Evolutionary conservation across 2,113 vertebrate species (phyloP).

Genomic region (Proterorhinus semilunaris): DNA sequence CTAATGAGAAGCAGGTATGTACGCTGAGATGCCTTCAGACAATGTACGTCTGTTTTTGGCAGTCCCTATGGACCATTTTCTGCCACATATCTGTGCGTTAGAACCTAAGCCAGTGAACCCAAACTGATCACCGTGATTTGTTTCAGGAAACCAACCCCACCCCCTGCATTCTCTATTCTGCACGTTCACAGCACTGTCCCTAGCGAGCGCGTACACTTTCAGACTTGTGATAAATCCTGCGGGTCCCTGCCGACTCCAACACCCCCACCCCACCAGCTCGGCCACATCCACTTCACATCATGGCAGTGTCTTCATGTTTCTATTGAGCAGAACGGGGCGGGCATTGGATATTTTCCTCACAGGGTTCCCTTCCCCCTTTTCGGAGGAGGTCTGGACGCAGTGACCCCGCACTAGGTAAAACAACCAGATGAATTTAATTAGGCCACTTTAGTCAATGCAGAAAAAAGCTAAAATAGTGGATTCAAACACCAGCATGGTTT

Average conservation of each 20-base stretch:
- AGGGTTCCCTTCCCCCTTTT: slow-evolving; percentile 17
- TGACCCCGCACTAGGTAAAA: slow-evolving; percentile 55
- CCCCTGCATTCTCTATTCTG: neutral
- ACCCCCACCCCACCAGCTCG: slow-evolving; percentile 13
- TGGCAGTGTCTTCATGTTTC: slow-evolving; percentile 45
- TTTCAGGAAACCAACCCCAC: slow-evolving; percentile 61
- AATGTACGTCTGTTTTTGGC: slow-evolving; percentile 45
- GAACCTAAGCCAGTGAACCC: slow-evolving; percentile 46
- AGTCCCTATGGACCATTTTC: slow-evolving; percentile 41
- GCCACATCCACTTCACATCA: neutral
- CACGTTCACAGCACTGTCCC: slow-evolving; percentile 33
- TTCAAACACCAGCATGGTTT: slow-evolving; percentile 13
- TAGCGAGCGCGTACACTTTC: slow-evolving; percentile 39
- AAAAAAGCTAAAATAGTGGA: slow-evolving; percentile 33
- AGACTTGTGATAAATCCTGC: slow-evolving; percentile 55
- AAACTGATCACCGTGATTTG: slow-evolving; percentile 61
- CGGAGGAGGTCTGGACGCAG: slow-evolving; percentile 30
- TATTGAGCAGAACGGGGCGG: slow-evolving; percentile 36
- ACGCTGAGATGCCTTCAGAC: slow-evolving; percentile 21
- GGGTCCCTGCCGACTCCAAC: slow-evolving; percentile 20
- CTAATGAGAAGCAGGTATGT: slow-evolving; percentile 45
- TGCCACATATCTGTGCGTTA: slow-evolving; percentile 28
- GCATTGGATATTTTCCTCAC: slow-evolving; percentile 40
- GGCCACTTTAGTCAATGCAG: slow-evolving; percentile 32
- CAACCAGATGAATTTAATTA: slow-evolving; percentile 66